Percentiles rank a stretch among this genome's conserved stretches.
These are phyloP conservation scores for Poecile montanus DNA, from an alignment of 2,797 vertebrate genomes.

Conservation along the genomic window DNA sequence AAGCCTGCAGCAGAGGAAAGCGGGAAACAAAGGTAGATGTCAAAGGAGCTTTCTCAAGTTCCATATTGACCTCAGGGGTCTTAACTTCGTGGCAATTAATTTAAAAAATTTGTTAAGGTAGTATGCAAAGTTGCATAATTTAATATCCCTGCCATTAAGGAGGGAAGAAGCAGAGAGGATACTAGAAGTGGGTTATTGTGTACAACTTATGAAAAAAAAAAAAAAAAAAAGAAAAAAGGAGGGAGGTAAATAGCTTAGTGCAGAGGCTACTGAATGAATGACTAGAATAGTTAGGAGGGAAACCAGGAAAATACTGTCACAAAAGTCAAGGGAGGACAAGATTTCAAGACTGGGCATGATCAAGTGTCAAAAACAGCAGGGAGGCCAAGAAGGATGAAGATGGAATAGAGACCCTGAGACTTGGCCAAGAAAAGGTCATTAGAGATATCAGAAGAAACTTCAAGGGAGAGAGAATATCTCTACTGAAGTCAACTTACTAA, in stretches of 20 bases:
- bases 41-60: neutral
- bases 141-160: neutral
- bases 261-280: conserved; percentile 12
- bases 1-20: neutral
- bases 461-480: neutral
- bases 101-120: neutral
- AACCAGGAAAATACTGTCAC: conserved; percentile 37
- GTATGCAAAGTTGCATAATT: neutral
- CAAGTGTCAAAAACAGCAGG: conserved; percentile 67
- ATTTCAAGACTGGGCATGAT: conserved; percentile 61
- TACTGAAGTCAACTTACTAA: neutral
- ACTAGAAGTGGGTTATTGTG: neutral
- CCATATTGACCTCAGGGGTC: neutral
- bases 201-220: neutral
- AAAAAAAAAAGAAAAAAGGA: neutral
- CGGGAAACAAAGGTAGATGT: conserved; percentile 7
- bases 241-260: neutral
- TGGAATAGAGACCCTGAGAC: conserved; percentile 50
- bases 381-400: conserved; percentile 67
- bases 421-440: conserved; percentile 60
- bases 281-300: conserved; percentile 13
- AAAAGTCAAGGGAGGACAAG: conserved; percentile 61
- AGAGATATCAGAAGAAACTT: conserved; percentile 16
- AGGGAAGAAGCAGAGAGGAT: neutral
- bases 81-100: neutral